Percentiles rank a stretch among this genome's conserved stretches.
Conservation (phyloP, 2,113 vertebrate species). For the Cephalopholis sonnerati region DNA sequence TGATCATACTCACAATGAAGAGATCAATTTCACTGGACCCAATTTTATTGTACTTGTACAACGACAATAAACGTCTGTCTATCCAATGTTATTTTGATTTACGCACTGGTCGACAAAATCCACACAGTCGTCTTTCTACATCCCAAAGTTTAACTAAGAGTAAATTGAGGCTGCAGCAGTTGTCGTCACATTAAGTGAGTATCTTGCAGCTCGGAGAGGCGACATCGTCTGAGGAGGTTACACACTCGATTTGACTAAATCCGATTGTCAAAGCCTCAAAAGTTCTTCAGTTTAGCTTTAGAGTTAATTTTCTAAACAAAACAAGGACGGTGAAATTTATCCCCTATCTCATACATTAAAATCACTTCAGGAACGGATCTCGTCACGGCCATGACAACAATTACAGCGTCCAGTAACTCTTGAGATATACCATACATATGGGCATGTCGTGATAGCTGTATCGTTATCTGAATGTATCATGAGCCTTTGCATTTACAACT, state of each 20-base stretch:
- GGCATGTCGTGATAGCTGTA: too few species aligned
- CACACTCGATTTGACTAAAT: background rate
- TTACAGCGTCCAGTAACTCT: too few species aligned
- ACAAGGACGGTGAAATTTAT: background rate
- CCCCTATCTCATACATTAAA: background rate
- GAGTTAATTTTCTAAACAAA: background rate
- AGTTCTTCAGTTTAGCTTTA: background rate
- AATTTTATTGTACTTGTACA: too few species aligned
- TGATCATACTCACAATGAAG: background rate
- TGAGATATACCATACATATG: too few species aligned
- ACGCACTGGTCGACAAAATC: background rate
- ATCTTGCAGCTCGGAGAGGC: background rate
- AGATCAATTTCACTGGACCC: too few species aligned
- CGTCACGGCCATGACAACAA: too few species aligned
- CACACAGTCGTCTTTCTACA: background rate
- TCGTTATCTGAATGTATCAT: too few species aligned
- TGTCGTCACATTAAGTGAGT: background rate
- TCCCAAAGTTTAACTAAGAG: background rate
- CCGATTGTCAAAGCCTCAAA: background rate
- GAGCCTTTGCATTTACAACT: too few species aligned
- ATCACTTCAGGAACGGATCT: too few species aligned
- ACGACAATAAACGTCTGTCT: too few species aligned
- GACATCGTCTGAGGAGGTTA: background rate
- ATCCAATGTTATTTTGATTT: background rate
- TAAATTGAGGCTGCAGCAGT: background rate